Evolutionary conservation across 2,888 invertebrate genomes (phyloP), one percentile per base, ranked within the genome.

Genomic region (Epistrophella euchroma): DNA sequence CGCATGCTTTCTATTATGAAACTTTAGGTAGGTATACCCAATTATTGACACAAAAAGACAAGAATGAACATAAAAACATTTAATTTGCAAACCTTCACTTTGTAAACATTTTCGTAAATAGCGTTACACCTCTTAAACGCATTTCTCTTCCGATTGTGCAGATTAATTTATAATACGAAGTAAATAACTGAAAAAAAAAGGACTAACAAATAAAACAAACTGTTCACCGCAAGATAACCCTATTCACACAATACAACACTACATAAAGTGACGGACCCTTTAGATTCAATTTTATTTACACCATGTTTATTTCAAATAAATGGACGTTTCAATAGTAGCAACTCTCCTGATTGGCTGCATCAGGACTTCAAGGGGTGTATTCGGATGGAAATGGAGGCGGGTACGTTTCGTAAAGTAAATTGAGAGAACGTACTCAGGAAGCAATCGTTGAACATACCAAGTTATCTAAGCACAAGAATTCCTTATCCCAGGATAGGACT

Each of bases 41-140:
- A 45, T 37, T 73, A 70, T 80, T 52, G 74, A 50, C 64, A 66
- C 56, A 83, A 74, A 84, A 68, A 75, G 64, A 76, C 56, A 73
- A 66, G 35, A 76, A 68, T 25, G 66, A 50, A 66, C 66, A 66
- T 50, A 50, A 66, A 66, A 66, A 66, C 75, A 76, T 81, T 80
- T 76, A 85, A 80, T 81, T 81, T 85, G 50, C 58, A 76, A 73
- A 64, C 76, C 62, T 74, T 79, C 71, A 56, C 71, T 37, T 76
- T 76, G 66, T 62, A 68, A 80, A 85, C 43, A 71, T 58, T 60
- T 85, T 73, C 58, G 71, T 84, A 80, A 84, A 84, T 84, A 71
- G 80, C 75, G 76, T 81, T 85, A 85, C 81, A 85, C 81, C 85
- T 85, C 85, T 76, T 76, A 76, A 81, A 76, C 66, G 76, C 74